Evolutionary conservation across 2,888 invertebrate species (phyloP).

Genomic region (Latheticus oryzae): DNA sequence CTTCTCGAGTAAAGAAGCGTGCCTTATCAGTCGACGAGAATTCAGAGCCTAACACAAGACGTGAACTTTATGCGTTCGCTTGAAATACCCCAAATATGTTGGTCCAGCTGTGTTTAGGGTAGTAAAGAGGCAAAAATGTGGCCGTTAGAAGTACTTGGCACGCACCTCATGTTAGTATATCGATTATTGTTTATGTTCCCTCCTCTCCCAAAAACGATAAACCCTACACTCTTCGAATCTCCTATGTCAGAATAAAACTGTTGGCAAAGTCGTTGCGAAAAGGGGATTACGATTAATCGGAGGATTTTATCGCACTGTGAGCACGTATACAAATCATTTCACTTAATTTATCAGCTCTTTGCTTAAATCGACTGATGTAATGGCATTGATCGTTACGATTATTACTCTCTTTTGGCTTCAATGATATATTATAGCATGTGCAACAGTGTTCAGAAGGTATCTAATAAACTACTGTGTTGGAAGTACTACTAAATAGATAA

Average conservation of each 20-base stretch:
- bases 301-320: constrained; percentile 43
- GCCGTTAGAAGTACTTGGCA: constrained; percentile 41
- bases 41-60: constrained; percentile 21
- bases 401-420: constrained; percentile 29
- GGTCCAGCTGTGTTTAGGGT: constrained; percentile 25
- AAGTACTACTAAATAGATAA: constrained; percentile 5
- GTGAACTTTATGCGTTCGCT: constrained; percentile 30
- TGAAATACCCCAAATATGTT: constrained; percentile 28
- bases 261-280: constrained; percentile 43
- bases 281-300: constrained; percentile 45
- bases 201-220: constrained; percentile 26
- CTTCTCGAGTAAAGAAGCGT: constrained; percentile 35
- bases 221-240: constrained; percentile 24
- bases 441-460: no score
- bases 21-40: constrained; percentile 38
- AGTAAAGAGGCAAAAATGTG: constrained; percentile 40
- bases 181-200: constrained; percentile 43
- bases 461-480: no score
- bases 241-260: constrained; percentile 43
- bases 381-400: constrained; percentile 33
- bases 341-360: constrained; percentile 43
- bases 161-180: constrained; percentile 41
- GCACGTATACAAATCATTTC: constrained; percentile 47
- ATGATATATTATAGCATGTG: no score
- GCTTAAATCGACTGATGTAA: constrained; percentile 37